Evolutionary conservation across 2,797 vertebrate genomes (phyloP).

Genomic region (Diplodus sargus): DNA sequence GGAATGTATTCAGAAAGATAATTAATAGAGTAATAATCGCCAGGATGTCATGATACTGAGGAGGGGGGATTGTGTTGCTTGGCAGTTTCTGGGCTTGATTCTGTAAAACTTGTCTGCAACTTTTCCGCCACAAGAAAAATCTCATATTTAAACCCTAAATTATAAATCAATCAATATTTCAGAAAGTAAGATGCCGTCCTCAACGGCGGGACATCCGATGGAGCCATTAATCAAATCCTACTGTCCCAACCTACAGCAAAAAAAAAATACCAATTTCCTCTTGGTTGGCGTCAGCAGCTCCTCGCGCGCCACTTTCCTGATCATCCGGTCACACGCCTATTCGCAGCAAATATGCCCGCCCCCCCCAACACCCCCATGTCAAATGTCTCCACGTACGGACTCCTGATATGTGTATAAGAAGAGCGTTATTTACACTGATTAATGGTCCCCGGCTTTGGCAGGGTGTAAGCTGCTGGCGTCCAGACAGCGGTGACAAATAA

Average conservation of each 20-base stretch:
- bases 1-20: conserved; percentile 42
- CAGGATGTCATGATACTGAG: neutral
- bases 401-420: conserved; percentile 82
- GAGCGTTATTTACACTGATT: conserved; percentile 85
- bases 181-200: conserved; percentile 42
- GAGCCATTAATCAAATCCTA: conserved; percentile 79
- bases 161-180: conserved; percentile 59
- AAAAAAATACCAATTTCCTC: conserved; percentile 76
- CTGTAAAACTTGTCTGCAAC: conserved; percentile 28
- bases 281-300: conserved; percentile 71
- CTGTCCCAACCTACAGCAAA: conserved; percentile 57
- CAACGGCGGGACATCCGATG: conserved; percentile 36
- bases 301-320: conserved; percentile 46
- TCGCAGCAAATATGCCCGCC: conserved; percentile 66
- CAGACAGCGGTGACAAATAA: conserved; percentile 84
- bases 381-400: conserved; percentile 69
- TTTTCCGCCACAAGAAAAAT: conserved; percentile 7
- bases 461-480: conserved; percentile 71
- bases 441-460: conserved; percentile 78
- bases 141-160: conserved; percentile 10
- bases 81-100: neutral
- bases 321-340: conserved; percentile 61
- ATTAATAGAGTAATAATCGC: conserved; percentile 59
- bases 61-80: neutral
- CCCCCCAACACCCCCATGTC: conserved; percentile 59